phyloP scores from a whole-genome alignment of 2,888 invertebrate genomes.

The Limnephilus rhombicus region DNA sequence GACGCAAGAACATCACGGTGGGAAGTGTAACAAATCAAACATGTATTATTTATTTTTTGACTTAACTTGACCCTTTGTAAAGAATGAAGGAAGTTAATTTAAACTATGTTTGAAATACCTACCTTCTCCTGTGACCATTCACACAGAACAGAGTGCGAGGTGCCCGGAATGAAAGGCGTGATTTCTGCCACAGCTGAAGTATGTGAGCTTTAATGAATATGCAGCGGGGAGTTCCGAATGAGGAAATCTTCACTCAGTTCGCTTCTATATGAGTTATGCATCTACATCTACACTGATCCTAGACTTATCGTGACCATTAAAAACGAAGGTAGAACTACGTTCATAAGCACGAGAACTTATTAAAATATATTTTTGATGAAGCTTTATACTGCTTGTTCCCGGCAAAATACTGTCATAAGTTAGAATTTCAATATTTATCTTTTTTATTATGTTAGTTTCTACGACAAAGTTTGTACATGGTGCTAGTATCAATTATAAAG shows the following conservation, averaged over 20 bases:
- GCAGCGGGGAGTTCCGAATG: background rate
- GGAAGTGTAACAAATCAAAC: no score
- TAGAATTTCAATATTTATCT: no score
- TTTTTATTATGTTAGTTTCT: no score
- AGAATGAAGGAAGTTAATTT: background rate
- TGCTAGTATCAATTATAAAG: no score
- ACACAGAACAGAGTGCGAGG: conserved; percentile 4
- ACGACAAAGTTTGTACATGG: no score
- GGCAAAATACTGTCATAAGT: background rate
- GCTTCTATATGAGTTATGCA: background rate
- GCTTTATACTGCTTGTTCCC: background rate
- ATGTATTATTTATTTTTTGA: no score
- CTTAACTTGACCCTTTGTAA: no score
- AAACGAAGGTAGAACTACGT: background rate
- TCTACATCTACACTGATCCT: background rate
- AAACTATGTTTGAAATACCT: background rate
- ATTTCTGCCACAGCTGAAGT: conserved; percentile 7
- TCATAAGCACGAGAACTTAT: background rate
- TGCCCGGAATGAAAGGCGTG: conserved; percentile 3
- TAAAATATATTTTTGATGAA: background rate
- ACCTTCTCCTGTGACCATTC: background rate
- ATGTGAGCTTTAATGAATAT: conserved; percentile 15
- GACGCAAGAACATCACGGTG: no score
- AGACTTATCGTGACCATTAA: background rate
- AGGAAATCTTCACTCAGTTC: background rate